Conservation (phyloP, 2,113 vertebrate species). For the Halichoerus grypus region DNA sequence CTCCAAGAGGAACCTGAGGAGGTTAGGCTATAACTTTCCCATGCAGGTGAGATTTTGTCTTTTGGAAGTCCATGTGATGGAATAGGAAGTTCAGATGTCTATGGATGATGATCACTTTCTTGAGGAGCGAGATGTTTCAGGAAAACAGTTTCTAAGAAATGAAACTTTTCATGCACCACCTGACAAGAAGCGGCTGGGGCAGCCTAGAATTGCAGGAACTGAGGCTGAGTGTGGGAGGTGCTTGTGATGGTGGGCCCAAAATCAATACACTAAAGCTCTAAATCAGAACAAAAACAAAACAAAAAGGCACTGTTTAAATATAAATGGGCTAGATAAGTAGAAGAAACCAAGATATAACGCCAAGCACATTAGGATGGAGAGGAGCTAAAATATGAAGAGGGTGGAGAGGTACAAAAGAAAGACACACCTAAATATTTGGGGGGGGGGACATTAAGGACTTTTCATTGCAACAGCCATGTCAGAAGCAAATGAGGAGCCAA, state of each 20-base stretch:
- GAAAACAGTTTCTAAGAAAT: neutral
- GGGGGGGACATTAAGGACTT: neutral
- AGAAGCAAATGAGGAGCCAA: conserved; percentile 29
- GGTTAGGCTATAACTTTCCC: neutral
- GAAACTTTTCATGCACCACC: neutral
- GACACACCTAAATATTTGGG: neutral
- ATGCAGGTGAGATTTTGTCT: neutral
- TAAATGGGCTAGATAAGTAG: neutral
- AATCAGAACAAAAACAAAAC: neutral
- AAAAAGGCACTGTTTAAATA: neutral
- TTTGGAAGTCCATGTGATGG: neutral
- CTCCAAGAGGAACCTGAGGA: neutral
- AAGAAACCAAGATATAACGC: neutral
- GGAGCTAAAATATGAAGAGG: neutral
- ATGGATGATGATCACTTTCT: neutral
- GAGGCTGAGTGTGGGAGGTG: neutral
- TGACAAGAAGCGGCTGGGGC: neutral
- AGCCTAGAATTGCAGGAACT: neutral
- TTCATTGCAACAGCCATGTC: neutral
- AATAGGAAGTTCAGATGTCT: neutral
- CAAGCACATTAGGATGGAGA: neutral
- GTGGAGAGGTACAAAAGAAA: neutral
- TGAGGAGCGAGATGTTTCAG: neutral
- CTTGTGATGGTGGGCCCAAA: neutral
- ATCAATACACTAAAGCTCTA: neutral